A percentile compares a stretch with the other conserved stretches of the same genome.
Conservation (phyloP, 1,140 invertebrate species). For the Bemisia tabaci region DNA sequence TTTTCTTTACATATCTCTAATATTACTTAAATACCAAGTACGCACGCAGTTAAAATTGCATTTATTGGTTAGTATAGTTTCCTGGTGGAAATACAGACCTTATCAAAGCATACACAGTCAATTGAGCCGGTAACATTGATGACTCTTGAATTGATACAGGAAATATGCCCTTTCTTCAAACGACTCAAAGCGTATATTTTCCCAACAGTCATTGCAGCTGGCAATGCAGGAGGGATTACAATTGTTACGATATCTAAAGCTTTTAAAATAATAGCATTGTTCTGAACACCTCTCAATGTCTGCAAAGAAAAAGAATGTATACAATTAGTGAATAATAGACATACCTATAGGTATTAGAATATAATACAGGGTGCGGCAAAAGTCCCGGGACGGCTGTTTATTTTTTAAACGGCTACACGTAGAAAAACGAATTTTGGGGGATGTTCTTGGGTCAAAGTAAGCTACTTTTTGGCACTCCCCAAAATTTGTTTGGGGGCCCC, state of each 20-base stretch:
- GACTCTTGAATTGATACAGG: constrained; percentile 83
- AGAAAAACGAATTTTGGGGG: too few species aligned
- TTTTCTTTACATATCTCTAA: too few species aligned
- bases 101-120: constrained; percentile 96
- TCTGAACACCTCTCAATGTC: constrained; percentile 37
- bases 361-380: too few species aligned
- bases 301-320: constrained; percentile 20
- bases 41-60: too few species aligned
- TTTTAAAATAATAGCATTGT: constrained; percentile 54
- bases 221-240: constrained; percentile 81
- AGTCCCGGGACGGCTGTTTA: too few species aligned
- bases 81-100: constrained; percentile 54
- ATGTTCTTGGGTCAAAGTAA: too few species aligned
- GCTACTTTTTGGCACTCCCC: too few species aligned
- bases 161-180: constrained; percentile 64
- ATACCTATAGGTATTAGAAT: too few species aligned
- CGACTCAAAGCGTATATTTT: constrained; percentile 80
- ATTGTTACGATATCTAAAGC: constrained; percentile 85
- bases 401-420: too few species aligned
- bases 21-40: too few species aligned
- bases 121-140: constrained; percentile 92
- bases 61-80: too few species aligned
- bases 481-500: too few species aligned
- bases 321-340: neutral
- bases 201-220: constrained; percentile 86